Conservation (phyloP, 2,888 invertebrate species). For the Erebia ligea region DNA sequence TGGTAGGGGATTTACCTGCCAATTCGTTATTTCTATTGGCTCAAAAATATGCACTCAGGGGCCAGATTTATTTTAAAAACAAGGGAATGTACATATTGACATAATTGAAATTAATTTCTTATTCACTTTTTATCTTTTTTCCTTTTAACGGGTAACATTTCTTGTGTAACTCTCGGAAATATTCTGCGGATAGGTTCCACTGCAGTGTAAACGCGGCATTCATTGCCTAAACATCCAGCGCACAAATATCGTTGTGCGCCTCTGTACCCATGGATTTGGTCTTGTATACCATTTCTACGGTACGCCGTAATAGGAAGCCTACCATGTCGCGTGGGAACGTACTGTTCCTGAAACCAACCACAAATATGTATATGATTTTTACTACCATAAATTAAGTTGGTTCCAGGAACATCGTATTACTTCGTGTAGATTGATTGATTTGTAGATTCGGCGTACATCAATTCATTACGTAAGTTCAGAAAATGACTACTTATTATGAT, state of each 20-base stretch:
- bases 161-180: conserved; percentile 63
- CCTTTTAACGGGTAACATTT: conserved; percentile 60
- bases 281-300: conserved; percentile 72
- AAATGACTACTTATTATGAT: background rate
- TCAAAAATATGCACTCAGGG: background rate
- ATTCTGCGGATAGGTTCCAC: conserved; percentile 62
- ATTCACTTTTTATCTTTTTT: conserved; percentile 57
- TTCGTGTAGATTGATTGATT: background rate
- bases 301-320: conserved; percentile 69
- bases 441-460: no score
- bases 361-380: conserved; percentile 47
- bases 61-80: conserved; percentile 11
- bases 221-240: conserved; percentile 46
- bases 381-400: conserved; percentile 40
- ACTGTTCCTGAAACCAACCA: conserved; percentile 80
- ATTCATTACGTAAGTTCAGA: background rate
- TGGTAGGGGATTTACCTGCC: conserved; percentile 68
- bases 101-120: background rate
- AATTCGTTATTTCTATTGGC: conserved; percentile 34
- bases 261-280: conserved; percentile 73
- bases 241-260: conserved; percentile 69
- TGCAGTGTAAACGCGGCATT: conserved; percentile 56
- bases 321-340: conserved; percentile 72
- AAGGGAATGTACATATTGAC: background rate
- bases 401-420: conserved; percentile 43